Base-by-base conservation (phyloP, 2,113 vertebrate species). In the Epinephelus cyanopodus region DNA sequence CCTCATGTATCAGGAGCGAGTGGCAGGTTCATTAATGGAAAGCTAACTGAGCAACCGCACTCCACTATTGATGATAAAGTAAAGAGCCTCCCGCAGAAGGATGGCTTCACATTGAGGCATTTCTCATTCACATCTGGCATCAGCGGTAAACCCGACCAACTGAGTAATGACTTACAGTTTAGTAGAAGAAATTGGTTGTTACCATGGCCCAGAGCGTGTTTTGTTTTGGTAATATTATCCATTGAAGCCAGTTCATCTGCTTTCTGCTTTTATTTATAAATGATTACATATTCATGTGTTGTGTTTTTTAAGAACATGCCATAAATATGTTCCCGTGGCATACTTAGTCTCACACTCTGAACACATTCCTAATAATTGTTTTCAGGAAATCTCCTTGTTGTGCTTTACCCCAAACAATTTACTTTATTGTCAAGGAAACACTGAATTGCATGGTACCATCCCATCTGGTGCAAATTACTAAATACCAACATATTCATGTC, bases 21-120 rank as follows among this genome's bases (percentile, higher is more conserved):
- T 92, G 92, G 90, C 94, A 95, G 93, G 85, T 88, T 92, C 89
- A 93, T 93, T 94, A 94, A 93, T 87, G 89, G 87, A 94, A 90
- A 91, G 90, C 89, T 86, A 92, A 93, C 90, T 90, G 63, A 77
- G 93, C 82, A 70, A 94, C 93, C 80, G 64, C 87, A 90, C 39
- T 72, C 89, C 89, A 91, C 84, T 86, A 90, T 87, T 88, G 87
- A 93, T 93, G 85, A 90, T 87, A 89, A 85, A 79, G 91, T 81
- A 53, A 64, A 65, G 73, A 82, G 71, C 74, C 69, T 86, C 42
- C 81, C 52, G 74, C 79, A 67, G 56, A 79, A 48, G 42, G 39
- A 52, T 48, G 21, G 25, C 39, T 81, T 82, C 50, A 21, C 18
- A 21, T 21, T n/a, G 33, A 81, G 21, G 39, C 67, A 65, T 64